Evolutionary conservation across 2,888 invertebrate genomes (phyloP).

Genomic region (Selenia dentaria): DNA sequence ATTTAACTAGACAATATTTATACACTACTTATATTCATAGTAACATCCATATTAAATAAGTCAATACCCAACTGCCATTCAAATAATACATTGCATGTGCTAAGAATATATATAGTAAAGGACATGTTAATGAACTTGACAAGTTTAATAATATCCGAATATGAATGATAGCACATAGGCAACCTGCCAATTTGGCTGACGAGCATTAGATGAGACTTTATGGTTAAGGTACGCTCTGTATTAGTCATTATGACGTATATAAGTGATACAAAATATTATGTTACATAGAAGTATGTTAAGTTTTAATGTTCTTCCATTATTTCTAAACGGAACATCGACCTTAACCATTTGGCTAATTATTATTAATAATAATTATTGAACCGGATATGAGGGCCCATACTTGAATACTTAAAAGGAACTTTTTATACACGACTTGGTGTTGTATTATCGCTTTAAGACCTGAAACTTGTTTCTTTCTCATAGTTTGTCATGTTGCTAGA

Average conservation of each 20-base stretch:
- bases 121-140: constrained; percentile 46
- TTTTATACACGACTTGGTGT: constrained; percentile 51
- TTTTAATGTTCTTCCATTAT: constrained; percentile 73
- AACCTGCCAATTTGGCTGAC: constrained; percentile 59
- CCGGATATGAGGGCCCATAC: constrained; percentile 58
- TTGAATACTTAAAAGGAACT: constrained; percentile 43
- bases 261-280: constrained; percentile 53
- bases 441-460: constrained; percentile 44
- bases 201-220: constrained; percentile 40
- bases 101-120: constrained; percentile 11
- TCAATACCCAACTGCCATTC: no score
- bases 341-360: constrained; percentile 42
- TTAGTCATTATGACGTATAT: constrained; percentile 53
- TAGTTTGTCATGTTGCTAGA: constrained; percentile 30
- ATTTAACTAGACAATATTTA: no score
- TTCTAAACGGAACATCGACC: constrained; percentile 53
- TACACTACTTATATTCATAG: no score
- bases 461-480: constrained; percentile 48
- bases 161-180: constrained; percentile 42
- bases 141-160: constrained; percentile 35
- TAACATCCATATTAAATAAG: no score
- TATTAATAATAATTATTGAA: constrained; percentile 27
- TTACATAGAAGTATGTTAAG: constrained; percentile 63
- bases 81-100: no score
- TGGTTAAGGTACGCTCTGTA: constrained; percentile 55